phyloP scores from a whole-genome alignment of 2,113 vertebrate genomes.

The Cephalopholis sonnerati region DNA sequence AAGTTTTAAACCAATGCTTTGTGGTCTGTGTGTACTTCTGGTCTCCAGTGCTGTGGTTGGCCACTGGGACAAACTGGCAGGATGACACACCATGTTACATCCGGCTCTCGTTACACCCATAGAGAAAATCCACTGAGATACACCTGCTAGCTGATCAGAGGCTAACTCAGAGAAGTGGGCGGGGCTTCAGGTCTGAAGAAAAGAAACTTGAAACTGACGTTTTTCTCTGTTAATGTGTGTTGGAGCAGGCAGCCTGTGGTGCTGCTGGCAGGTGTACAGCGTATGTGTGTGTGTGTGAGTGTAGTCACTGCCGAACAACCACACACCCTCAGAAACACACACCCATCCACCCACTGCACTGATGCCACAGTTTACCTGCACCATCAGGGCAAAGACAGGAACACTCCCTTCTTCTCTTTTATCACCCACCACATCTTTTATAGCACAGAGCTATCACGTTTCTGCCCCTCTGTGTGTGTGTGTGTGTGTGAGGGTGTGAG shows the following conservation, averaged over 20 bases:
- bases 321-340: constrained; percentile 12
- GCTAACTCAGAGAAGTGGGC: not conserved
- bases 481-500: not conserved
- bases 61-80: not conserved
- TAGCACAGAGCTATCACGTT: constrained; percentile 38
- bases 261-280: not conserved
- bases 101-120: not conserved
- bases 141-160: not conserved
- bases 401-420: constrained; percentile 35
- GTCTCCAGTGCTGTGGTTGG: not conserved
- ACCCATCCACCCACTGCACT: not conserved
- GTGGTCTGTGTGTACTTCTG: too few relatives aligned
- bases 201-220: not conserved
- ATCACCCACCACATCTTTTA: constrained; percentile 35
- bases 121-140: not conserved
- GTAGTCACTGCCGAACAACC: not conserved
- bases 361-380: constrained; percentile 29
- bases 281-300: not conserved
- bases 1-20: not conserved
- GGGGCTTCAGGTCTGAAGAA: not conserved
- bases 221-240: not conserved
- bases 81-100: not conserved
- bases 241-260: not conserved
- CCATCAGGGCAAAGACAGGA: constrained; percentile 2
- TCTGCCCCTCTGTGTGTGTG: constrained; percentile 14